Conservation (phyloP, 2,797 vertebrate species). For the Borostomias antarcticus region DNA sequence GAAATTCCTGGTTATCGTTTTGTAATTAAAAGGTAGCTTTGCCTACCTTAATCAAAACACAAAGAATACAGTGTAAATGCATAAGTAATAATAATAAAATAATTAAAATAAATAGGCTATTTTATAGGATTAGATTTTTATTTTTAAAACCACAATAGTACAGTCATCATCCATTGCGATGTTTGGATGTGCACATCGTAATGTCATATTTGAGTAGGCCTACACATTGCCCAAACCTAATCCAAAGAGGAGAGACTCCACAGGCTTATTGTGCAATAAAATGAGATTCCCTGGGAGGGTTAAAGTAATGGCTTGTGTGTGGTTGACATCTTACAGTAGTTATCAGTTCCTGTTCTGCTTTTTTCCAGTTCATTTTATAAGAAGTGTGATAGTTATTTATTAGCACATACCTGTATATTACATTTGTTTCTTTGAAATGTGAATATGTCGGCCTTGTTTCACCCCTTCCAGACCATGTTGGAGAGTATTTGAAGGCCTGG, state of each 20-base stretch:
- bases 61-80: too few species aligned
- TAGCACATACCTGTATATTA: background rate
- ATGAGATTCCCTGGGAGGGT: slow-evolving; percentile 35
- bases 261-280: slow-evolving; percentile 27
- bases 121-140: too few species aligned
- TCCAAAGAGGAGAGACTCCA: slow-evolving; percentile 27
- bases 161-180: too few species aligned
- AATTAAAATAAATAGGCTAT: slow-evolving; percentile 60
- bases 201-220: slow-evolving; percentile 30
- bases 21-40: too few species aligned
- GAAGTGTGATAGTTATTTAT: background rate
- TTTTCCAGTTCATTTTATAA: background rate
- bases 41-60: too few species aligned
- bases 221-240: slow-evolving; percentile 22
- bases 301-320: slow-evolving; percentile 25
- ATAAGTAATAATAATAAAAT: slow-evolving; percentile 73
- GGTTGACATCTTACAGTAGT: background rate
- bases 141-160: too few species aligned
- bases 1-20: too few species aligned
- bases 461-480: too few species aligned
- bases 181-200: too few species aligned
- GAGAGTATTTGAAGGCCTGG: too few species aligned
- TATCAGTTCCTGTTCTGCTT: background rate
- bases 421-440: background rate
- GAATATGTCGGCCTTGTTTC: background rate